Conservation (phyloP, 1,140 invertebrate genomes). For the Orussus abietinus region DNA sequence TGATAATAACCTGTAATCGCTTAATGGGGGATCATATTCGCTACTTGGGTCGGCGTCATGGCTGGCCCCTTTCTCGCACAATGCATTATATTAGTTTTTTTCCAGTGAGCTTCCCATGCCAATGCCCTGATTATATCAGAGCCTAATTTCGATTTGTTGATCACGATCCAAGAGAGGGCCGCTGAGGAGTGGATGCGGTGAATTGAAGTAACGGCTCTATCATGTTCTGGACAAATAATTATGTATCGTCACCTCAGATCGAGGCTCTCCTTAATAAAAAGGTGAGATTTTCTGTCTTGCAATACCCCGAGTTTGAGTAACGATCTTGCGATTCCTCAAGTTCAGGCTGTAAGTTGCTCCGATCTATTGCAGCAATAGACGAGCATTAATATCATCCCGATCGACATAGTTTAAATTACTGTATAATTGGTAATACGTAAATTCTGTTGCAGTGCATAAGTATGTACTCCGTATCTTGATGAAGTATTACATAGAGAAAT, state of each 20-base stretch:
- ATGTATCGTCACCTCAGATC: slow-evolving; percentile 67
- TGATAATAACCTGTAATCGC: not conserved
- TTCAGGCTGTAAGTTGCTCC: no score
- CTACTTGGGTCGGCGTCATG: not conserved
- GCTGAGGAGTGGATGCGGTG: slow-evolving; percentile 10
- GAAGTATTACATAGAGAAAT: no score
- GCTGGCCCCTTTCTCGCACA: not conserved
- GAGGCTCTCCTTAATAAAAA: slow-evolving; percentile 72
- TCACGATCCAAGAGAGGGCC: not conserved
- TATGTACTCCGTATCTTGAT: no score
- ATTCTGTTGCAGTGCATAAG: no score
- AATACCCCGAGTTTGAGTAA: no score
- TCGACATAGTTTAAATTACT: no score
- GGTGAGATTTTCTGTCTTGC: no score
- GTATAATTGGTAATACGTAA: no score
- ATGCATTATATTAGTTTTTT: no score
- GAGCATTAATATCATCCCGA: no score
- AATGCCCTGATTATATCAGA: slow-evolving; percentile 12
- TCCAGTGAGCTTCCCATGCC: slow-evolving; percentile 16
- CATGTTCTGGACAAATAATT: slow-evolving; percentile 82
- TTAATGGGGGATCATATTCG: not conserved
- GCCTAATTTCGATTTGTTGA: not conserved
- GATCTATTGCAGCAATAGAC: no score
- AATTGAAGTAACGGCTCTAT: slow-evolving; percentile 27
- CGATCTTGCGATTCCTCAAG: no score